phyloP scores from a whole-genome alignment of 2,113 vertebrate species.

The Callipepla squamata region DNA sequence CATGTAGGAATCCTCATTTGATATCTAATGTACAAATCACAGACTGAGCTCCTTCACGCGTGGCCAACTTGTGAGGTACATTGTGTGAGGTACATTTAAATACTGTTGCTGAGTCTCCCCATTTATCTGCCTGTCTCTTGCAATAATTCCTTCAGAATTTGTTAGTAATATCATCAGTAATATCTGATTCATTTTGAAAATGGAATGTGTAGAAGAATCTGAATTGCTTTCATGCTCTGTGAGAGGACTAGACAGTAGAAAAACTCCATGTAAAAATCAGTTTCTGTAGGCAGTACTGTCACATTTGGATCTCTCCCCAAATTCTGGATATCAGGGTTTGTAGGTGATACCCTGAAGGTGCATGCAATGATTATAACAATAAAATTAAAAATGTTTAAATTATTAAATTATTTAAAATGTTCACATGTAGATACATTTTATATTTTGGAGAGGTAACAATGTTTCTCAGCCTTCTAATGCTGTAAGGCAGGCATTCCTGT shows the following conservation, averaged over 20 bases:
- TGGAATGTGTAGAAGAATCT: not conserved
- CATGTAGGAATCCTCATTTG: not conserved
- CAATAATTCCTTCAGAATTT: not conserved
- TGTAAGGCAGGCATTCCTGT: not conserved
- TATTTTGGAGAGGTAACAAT: not conserved
- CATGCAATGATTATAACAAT: not conserved
- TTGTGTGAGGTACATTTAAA: conserved; percentile 14
- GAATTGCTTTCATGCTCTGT: not conserved
- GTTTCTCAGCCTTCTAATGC: not conserved
- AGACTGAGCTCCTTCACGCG: not conserved
- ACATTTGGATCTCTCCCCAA: not conserved
- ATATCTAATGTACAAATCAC: not conserved
- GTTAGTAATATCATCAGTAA: not conserved
- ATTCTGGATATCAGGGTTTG: not conserved
- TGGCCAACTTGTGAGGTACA: not conserved
- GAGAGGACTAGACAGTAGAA: conserved; percentile 4
- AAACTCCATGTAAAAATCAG: not conserved
- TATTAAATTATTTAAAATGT: not conserved
- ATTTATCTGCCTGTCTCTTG: not conserved
- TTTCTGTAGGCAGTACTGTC: not conserved
- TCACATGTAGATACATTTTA: not conserved
- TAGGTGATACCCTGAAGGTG: not conserved
- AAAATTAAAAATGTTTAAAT: too few relatives aligned
- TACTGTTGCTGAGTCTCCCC: not conserved
- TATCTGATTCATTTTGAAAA: not conserved